Base-by-base conservation (phyloP, 1,140 invertebrate genomes). In the Phocides pigmalion region DNA sequence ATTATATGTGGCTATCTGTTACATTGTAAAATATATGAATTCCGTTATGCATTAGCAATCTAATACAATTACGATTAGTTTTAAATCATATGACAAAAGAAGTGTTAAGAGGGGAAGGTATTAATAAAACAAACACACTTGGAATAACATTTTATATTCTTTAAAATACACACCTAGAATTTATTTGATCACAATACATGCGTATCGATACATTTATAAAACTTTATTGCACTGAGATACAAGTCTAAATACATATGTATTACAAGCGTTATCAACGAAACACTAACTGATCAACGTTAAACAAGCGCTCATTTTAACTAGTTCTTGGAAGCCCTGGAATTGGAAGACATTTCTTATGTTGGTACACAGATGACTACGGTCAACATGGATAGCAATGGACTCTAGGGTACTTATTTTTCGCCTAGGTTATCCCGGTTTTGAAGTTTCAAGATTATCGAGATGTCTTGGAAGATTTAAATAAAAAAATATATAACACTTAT, bases 111-210 rank as follows among this genome's bases (percentile, higher is more conserved):
- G 35, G 0, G 9, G 1, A 28, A 28, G 28, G 20, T 3, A 32
- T 11, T 68, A 81, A 74, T 74, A 64, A 79, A 77, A 78, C 70
- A 65, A 68, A 46, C 61, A 46, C 61, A 53, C 9, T 61, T 84
- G 65, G 78, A 84, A 83, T 87, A 90, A 90, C 88, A 88, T 85
- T 85, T 88, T 89, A 81, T 89, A 86, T 88, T 90, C 76, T 86
- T 87, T 90, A 85, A 87, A 90, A 88, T 90, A 87, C 85, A 89
- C 86, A 88, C 84, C 81, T 88, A 90, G 82, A 88, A 82, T 81
- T 79, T 70, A 80, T 84, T 77, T 83, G 74, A 87, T 83, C 82
- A 84, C 82, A 85, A 87, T 87, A 87, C 79, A 84, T 77, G 71
- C 77, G 81, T 79, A 78, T 76, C 81, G 69, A 79, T 62, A 65